Conservation (phyloP, 1,140 invertebrate species). For the Drosophila pallidifrons region DNA sequence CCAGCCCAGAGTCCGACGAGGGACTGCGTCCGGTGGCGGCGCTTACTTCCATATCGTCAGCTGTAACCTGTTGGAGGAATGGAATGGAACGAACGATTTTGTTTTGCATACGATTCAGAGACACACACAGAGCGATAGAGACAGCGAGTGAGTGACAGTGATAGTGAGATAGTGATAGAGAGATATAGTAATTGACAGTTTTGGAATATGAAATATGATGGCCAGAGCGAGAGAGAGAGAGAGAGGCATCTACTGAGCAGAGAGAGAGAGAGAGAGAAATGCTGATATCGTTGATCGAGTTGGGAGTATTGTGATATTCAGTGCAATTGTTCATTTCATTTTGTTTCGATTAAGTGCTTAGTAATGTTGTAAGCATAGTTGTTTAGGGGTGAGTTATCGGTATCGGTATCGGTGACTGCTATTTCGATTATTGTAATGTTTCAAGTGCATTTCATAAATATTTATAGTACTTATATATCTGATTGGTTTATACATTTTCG, state of each 20-base stretch:
- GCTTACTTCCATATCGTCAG: conserved; percentile 84
- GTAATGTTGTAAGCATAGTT: conserved; percentile 27
- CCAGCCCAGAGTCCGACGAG: conserved; percentile 81
- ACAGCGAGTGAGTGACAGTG: conserved; percentile 29
- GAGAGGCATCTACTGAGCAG: conserved; percentile 14
- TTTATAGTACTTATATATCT: conserved; percentile 19
- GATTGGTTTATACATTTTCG: conserved; percentile 28
- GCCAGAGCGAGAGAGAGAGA: conserved; percentile 31
- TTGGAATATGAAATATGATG: conserved; percentile 29
- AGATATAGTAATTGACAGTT: conserved; percentile 29
- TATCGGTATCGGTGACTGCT: conserved; percentile 46
- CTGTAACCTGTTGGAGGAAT: conserved; percentile 78
- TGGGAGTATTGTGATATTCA: conserved; percentile 15
- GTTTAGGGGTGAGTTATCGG: conserved; percentile 41
- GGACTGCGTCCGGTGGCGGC: conserved; percentile 84
- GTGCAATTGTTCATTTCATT: conserved; percentile 34
- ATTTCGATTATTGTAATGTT: conserved; percentile 2
- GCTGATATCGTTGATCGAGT: neutral
- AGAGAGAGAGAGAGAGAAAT: conserved; percentile 16
- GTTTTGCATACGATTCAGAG: conserved; percentile 63
- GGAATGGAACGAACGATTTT: conserved; percentile 71
- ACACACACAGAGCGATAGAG: conserved; percentile 44
- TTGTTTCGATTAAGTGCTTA: conserved; percentile 24
- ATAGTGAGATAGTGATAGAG: conserved; percentile 29
- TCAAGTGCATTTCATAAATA: conserved; percentile 19